phyloP scores from a whole-genome alignment of 2,113 vertebrate species.

The Muntiacus muntjak region DNA sequence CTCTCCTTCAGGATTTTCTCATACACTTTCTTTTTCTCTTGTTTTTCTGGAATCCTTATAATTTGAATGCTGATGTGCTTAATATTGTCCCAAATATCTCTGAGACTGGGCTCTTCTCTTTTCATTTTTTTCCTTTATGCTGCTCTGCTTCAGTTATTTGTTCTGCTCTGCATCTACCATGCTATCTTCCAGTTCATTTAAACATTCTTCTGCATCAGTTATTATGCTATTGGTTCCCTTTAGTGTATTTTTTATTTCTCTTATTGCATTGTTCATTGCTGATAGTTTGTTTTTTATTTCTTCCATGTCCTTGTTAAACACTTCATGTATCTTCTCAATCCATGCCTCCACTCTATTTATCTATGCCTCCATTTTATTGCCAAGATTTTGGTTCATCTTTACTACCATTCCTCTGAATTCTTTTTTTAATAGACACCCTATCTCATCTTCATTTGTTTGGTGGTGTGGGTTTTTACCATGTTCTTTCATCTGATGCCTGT shows the following conservation, averaged over 20 bases:
- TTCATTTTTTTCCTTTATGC: not conserved
- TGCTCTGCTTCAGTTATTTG: not conserved
- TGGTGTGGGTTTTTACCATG: not conserved
- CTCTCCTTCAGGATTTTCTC: not conserved
- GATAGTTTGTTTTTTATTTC: not conserved
- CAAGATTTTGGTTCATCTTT: not conserved
- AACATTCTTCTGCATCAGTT: not conserved
- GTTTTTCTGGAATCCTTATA: not conserved
- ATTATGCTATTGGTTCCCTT: not conserved
- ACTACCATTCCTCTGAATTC: not conserved
- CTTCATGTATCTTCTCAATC: not conserved
- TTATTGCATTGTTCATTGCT: not conserved
- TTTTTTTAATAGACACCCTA: not conserved
- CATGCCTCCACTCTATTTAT: not conserved
- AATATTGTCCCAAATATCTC: not conserved
- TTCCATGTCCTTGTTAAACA: not conserved
- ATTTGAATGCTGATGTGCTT: not conserved
- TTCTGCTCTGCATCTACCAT: not conserved
- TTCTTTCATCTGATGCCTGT: not conserved
- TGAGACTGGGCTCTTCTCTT: not conserved
- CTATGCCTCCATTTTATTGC: not conserved
- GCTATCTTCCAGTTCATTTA: not conserved
- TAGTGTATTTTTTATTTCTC: not conserved
- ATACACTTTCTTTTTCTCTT: not conserved
- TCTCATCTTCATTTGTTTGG: not conserved